Evolutionary conservation across 2,797 vertebrate species (phyloP), one percentile per base, ranked within the genome.

Genomic region (Anniella stebbinsi): DNA sequence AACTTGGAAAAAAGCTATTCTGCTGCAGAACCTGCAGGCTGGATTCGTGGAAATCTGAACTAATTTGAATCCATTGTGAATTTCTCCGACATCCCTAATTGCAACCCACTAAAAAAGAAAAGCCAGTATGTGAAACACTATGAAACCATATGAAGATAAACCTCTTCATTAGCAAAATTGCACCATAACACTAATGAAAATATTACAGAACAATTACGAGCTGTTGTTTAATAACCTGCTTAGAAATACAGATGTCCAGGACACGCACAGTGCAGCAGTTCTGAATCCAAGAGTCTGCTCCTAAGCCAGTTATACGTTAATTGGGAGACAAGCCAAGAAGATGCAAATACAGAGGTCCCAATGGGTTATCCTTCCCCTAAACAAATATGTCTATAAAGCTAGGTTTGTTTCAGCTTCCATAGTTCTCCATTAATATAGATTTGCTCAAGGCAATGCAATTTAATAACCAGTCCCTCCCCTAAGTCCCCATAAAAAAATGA

Each of bases 121-220:
- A 93, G 86, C 81, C 89, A 84, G 21, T 89, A 91, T 12, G 85
- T 82, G 90, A 91, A 95, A 92, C 87, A 93, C 90, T 76, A 94
- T 90, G 92, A 91, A 95, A 94, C 88, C 91, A 91, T 91, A 94
- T 54, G 82, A 93, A 94, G 91, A 94, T 91, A 95, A 96, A 95
- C 93, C 93, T 88, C 91, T 93, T 91, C 93, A 95, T 95, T 95
- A 93, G 91, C 73, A 91, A 90, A 89, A 93, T 93, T 91, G 91
- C 90, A 88, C 80, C 90, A 76, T 91, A 94, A 95, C 90, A 92
- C 92, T 84, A 91, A 83, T 93, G 92, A 84, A 93, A 94, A 84
- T 93, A 93, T 87, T 84, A 89, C 87, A 87, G 73, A 75, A 67
- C 54, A 87, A 73, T 90, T 91, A 85, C 45, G 77, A 72, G 60